Conservation (phyloP, 2,797 vertebrate genomes). For the Podargus strigoides region DNA sequence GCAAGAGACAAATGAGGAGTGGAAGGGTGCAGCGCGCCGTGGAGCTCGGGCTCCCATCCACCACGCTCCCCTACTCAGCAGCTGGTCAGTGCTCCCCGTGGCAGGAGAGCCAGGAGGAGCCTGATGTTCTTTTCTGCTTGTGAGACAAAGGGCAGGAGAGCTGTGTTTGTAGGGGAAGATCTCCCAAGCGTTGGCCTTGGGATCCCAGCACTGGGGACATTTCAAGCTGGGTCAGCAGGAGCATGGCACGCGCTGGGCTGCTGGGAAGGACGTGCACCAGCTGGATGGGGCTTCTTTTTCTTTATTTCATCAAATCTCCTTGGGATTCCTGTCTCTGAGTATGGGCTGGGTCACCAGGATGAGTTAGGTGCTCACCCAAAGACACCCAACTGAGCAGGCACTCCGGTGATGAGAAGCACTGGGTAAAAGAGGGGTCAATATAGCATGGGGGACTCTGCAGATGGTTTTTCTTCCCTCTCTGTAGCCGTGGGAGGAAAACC, state of each 20-base stretch:
- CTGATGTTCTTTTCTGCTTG: background rate
- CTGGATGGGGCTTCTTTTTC: background rate
- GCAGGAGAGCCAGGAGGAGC: background rate
- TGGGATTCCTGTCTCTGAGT: background rate
- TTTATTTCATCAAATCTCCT: background rate
- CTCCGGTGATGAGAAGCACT: rapidly evolving
- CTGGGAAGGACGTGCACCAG: background rate
- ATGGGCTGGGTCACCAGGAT: background rate
- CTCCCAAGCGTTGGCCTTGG: background rate
- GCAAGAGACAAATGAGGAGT: conserved; percentile 13
- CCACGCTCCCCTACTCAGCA: background rate
- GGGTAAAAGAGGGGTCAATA: background rate
- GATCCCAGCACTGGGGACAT: background rate
- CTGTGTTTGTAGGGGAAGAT: background rate
- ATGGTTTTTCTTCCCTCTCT: background rate
- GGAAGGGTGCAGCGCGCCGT: background rate
- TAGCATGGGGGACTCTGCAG: background rate
- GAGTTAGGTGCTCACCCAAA: background rate
- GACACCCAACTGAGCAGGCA: background rate
- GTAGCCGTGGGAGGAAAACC: background rate
- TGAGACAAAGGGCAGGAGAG: background rate
- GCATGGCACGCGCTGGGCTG: background rate
- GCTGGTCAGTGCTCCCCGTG: rapidly evolving
- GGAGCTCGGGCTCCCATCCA: background rate
- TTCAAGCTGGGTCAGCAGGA: background rate